Evolutionary conservation across 1,140 invertebrate species (phyloP).

Genomic region (Ctenoplectra terminalis): DNA sequence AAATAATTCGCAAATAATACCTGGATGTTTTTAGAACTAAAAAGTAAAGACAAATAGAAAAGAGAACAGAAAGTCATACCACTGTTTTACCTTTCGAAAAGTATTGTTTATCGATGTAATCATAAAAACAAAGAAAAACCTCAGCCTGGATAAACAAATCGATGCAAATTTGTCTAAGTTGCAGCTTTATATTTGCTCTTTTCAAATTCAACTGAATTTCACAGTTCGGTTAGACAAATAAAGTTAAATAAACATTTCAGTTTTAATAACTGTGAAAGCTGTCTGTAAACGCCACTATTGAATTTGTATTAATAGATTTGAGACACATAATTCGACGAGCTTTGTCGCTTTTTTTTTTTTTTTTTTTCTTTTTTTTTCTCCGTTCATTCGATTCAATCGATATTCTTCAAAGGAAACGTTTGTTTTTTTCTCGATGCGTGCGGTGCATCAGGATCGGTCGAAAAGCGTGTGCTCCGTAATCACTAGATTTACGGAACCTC

Average conservation of each 20-base stretch:
- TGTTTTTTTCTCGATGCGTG: background rate
- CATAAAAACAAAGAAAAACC: background rate
- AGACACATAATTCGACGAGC: background rate
- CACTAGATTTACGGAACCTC: no score
- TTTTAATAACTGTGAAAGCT: conserved; percentile 15
- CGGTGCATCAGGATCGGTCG: background rate
- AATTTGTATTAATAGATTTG: background rate
- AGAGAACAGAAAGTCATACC: background rate
- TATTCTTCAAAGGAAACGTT: background rate
- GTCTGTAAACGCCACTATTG: background rate
- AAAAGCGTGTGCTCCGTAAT: background rate
- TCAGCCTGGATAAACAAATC: background rate
- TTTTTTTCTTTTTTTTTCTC: background rate
- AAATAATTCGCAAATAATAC: background rate
- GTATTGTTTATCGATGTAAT: background rate
- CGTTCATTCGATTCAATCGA: background rate
- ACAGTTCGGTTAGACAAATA: background rate
- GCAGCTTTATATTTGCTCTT: background rate
- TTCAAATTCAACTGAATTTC: conserved; percentile 1
- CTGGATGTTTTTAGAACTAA: background rate
- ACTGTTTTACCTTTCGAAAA: background rate
- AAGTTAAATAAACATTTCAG: conserved; percentile 14
- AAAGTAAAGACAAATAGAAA: background rate
- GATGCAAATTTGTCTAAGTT: background rate
- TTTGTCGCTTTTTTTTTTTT: background rate